These are phyloP conservation scores for Turnix velox DNA, from an alignment of 2,113 vertebrate genomes.

Conservation along the genomic window DNA sequence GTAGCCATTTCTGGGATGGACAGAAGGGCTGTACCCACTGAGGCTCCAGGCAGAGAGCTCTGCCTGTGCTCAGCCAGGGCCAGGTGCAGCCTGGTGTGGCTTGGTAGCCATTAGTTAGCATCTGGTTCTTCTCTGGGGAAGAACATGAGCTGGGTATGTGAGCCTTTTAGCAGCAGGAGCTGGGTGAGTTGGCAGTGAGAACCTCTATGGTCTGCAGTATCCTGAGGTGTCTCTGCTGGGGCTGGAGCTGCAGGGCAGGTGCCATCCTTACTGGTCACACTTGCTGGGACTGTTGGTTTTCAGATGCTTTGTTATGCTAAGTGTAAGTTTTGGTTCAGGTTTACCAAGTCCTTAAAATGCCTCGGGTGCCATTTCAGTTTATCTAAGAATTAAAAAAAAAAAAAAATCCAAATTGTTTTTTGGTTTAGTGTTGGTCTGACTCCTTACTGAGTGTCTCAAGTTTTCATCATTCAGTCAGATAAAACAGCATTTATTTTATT, in stretches of 20 bases:
- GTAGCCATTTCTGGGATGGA: not conserved
- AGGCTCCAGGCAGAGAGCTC: not conserved
- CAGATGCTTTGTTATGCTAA: not conserved
- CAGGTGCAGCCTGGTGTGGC: not conserved
- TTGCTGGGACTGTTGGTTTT: not conserved
- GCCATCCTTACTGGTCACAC: not conserved
- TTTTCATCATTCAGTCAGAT: not conserved
- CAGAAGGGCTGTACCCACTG: not conserved
- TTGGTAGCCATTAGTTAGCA: fast-evolving
- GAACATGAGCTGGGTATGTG: not conserved
- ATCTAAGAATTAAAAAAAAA: not conserved
- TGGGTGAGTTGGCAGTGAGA: fast-evolving
- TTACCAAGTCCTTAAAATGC: not conserved
- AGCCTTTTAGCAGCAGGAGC: not conserved
- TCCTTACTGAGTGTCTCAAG: not conserved
- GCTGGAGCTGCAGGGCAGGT: not conserved
- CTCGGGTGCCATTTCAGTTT: not conserved
- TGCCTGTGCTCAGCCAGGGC: not conserved
- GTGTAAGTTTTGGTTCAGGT: not conserved
- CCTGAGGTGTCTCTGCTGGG: fast-evolving
- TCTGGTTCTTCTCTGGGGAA: not conserved
- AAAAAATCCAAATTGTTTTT: not conserved
- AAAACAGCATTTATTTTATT: not conserved
- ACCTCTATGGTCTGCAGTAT: not conserved
- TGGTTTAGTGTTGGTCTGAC: not conserved